A percentile compares a stretch with the other conserved stretches of the same genome.
Conservation (phyloP, 2,113 vertebrate genomes). For the Oncorhynchus tshawytscha region DNA sequence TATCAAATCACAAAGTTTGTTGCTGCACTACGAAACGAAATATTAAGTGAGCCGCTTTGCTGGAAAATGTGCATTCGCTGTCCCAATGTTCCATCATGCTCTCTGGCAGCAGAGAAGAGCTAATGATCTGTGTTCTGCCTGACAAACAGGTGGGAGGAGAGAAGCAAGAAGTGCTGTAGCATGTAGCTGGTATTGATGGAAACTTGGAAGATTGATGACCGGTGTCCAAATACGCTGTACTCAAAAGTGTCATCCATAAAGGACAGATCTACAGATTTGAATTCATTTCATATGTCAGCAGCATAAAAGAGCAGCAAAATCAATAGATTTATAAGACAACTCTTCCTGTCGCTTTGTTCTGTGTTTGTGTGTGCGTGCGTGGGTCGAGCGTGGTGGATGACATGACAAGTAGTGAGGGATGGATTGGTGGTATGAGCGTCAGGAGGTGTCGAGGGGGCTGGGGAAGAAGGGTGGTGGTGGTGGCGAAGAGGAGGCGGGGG, state of each 20-base stretch:
- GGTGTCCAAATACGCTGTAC: neutral
- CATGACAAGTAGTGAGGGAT: neutral
- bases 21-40: neutral
- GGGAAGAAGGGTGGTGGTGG: neutral
- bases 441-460: neutral
- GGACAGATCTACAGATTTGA: neutral
- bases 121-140: conserved; percentile 31
- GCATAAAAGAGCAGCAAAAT: neutral
- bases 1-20: neutral
- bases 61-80: neutral
- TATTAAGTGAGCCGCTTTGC: neutral
- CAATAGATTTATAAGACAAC: neutral
- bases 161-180: neutral
- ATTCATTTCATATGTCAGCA: neutral
- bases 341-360: neutral
- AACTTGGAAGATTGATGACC: neutral
- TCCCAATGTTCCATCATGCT: conserved; percentile 7
- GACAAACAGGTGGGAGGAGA: neutral
- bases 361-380: neutral
- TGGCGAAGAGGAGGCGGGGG: neutral
- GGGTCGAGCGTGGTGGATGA: neutral
- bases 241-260: neutral
- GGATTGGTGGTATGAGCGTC: neutral
- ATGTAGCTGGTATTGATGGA: neutral
- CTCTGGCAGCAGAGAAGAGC: conserved; percentile 21